Evolutionary conservation across 1,140 invertebrate species (phyloP).

Genomic region (Phymorhynchus buccinoides): DNA sequence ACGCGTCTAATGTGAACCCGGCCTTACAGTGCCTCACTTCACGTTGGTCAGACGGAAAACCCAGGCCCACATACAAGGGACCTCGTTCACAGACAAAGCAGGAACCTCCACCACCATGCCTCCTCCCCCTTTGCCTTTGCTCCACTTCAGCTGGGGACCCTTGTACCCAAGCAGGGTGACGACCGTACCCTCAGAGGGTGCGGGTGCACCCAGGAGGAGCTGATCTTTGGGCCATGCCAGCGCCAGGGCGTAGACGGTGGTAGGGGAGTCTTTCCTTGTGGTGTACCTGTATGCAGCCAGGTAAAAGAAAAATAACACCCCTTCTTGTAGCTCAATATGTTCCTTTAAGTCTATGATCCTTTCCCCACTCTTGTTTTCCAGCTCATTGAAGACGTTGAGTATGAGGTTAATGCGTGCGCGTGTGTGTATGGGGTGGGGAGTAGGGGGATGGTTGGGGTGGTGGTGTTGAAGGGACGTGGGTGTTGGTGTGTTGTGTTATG

Average conservation of each 20-base stretch:
- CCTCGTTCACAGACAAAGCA: constrained; percentile 51
- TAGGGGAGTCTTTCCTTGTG: not conserved
- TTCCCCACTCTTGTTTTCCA: too few species aligned
- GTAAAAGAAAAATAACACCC: too few species aligned
- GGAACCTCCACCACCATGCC: constrained; percentile 57
- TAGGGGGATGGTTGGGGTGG: too few species aligned
- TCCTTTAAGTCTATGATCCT: too few species aligned
- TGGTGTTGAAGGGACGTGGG: too few species aligned
- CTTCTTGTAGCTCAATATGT: too few species aligned
- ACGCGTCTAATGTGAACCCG: too few species aligned
- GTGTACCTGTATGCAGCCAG: constrained; percentile 42
- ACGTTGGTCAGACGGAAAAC: constrained; percentile 50
- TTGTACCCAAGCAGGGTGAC: constrained; percentile 60
- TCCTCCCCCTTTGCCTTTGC: constrained; percentile 25
- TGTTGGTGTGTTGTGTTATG: too few species aligned
- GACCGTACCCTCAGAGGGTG: constrained; percentile 45
- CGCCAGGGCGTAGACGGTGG: constrained; percentile 47
- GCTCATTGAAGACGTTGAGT: too few species aligned
- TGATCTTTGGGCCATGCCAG: constrained; percentile 53
- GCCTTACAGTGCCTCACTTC: not conserved
- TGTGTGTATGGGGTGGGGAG: too few species aligned
- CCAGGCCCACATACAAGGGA: constrained; percentile 64
- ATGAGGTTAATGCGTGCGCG: too few species aligned
- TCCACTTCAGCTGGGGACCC: constrained; percentile 44
- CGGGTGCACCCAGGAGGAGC: constrained; percentile 54